These are phyloP conservation scores for Eospalax fontanierii DNA, from an alignment of 2,797 vertebrate species.

Conservation along the genomic window DNA sequence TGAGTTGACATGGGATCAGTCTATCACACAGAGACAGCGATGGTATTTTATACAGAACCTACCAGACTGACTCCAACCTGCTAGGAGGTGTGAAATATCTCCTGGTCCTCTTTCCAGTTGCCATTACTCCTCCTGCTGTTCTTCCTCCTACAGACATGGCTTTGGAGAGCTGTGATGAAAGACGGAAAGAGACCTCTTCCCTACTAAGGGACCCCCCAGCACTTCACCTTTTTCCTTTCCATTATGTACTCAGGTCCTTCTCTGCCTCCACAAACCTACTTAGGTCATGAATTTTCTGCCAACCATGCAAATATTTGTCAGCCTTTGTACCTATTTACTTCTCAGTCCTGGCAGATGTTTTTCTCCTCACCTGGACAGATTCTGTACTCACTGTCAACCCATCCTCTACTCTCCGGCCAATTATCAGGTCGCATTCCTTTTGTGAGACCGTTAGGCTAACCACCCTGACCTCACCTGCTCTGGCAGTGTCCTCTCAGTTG, in stretches of 20 bases:
- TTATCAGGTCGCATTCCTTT: background rate
- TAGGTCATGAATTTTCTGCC: background rate
- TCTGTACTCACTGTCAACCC: background rate
- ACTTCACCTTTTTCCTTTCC: fast-evolving
- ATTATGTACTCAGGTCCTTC: background rate
- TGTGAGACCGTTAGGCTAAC: background rate
- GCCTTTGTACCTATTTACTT: background rate
- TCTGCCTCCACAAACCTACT: background rate
- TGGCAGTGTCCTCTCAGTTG: too few relatives aligned
- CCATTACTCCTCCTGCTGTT: fast-evolving
- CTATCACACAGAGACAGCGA: background rate
- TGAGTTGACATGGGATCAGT: fast-evolving
- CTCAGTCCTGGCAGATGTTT: background rate
- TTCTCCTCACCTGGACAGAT: conserved; percentile 1
- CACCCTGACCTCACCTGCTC: too few relatives aligned
- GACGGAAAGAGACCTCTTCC: background rate
- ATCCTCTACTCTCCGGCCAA: background rate
- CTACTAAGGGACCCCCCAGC: background rate
- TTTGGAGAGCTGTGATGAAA: background rate
- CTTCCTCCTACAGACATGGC: background rate
- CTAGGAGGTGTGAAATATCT: background rate
- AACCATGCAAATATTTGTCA: conserved; percentile 42
- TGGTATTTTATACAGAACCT: background rate
- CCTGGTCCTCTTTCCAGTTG: too few relatives aligned
- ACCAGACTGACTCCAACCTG: too few relatives aligned